These are phyloP conservation scores for Vireo griseus DNA, from an alignment of 2,797 vertebrate species.

Conservation along the genomic window DNA sequence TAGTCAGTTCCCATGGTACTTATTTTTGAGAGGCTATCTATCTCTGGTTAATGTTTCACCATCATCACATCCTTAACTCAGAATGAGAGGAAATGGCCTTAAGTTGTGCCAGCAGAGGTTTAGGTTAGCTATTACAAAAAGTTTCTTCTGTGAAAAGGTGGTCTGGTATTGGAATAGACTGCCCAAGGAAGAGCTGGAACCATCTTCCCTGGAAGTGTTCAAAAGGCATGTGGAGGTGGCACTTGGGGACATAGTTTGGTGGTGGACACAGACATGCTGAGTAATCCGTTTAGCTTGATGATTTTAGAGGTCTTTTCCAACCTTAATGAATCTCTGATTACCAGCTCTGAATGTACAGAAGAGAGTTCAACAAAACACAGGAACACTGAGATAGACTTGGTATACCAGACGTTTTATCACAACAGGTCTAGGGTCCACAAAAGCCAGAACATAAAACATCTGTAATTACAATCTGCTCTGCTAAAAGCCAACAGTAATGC, in stretches of 20 bases:
- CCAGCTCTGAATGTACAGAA: neutral
- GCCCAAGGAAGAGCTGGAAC: neutral
- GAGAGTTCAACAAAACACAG: neutral
- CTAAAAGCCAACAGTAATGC: neutral
- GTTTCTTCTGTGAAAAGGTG: neutral
- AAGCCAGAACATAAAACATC: neutral
- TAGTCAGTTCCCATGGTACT: neutral
- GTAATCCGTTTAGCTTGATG: neutral
- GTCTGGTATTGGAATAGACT: neutral
- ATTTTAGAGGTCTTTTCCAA: neutral
- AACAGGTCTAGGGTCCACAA: neutral
- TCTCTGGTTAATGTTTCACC: neutral
- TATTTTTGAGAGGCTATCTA: neutral
- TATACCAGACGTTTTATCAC: neutral
- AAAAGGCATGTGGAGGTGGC: neutral
- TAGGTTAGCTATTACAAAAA: neutral
- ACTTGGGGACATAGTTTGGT: neutral
- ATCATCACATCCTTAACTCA: accelerated
- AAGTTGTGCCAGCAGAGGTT: neutral
- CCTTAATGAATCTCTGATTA: neutral
- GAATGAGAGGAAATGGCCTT: neutral
- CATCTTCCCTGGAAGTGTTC: neutral
- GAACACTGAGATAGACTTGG: neutral
- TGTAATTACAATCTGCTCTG: neutral
- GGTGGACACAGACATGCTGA: neutral